Evolutionary conservation across 2,113 vertebrate genomes (phyloP).

Genomic region (Castor canadensis): DNA sequence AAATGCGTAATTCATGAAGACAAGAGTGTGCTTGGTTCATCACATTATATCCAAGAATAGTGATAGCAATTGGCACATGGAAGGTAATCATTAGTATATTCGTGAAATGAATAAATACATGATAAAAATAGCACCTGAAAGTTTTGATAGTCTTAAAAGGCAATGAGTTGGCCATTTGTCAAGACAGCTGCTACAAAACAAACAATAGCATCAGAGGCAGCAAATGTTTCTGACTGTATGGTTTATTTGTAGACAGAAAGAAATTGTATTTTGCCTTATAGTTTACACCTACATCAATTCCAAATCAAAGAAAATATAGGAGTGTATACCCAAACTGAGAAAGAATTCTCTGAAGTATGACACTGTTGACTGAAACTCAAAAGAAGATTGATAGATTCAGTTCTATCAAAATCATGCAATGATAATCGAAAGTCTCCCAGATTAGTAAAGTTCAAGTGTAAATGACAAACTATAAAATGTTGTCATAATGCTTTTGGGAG

Average conservation of each 20-base stretch:
- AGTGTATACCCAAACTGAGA: background rate
- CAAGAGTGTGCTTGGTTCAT: background rate
- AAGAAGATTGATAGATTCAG: background rate
- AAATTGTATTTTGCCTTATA: background rate
- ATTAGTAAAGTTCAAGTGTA: background rate
- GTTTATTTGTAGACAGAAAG: background rate
- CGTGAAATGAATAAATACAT: background rate
- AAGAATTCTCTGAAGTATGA: background rate
- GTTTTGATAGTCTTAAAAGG: background rate
- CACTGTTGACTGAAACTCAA: background rate
- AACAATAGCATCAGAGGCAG: background rate
- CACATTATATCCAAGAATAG: background rate
- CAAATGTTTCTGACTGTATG: background rate
- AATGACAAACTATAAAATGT: background rate
- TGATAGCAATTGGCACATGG: rapidly evolving
- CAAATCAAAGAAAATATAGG: background rate
- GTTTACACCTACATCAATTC: background rate
- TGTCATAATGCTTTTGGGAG: background rate
- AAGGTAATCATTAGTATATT: background rate
- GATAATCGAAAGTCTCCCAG: background rate
- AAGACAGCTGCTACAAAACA: background rate
- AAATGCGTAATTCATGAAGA: background rate
- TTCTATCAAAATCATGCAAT: background rate
- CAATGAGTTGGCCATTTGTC: background rate
- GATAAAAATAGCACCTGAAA: background rate